phyloP scores from a whole-genome alignment of 2,797 vertebrate genomes.

The Melanogrammus aeglefinus region DNA sequence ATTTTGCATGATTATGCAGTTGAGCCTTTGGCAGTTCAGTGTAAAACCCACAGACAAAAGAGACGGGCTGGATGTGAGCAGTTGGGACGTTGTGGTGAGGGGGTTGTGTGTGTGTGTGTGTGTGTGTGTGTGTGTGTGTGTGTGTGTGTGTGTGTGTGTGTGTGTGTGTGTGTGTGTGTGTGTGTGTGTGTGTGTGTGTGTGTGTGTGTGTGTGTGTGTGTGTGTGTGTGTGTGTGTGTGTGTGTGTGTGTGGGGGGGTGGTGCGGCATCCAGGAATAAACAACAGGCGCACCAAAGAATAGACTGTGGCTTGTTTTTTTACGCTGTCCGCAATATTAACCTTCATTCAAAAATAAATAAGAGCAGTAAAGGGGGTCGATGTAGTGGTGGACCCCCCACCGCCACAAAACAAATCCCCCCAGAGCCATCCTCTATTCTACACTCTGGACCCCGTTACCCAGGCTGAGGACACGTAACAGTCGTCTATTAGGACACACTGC shows the following conservation, averaged over 20 bases:
- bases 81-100: no score
- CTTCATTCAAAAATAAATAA: slow-evolving; percentile 56
- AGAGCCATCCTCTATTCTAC: slow-evolving; percentile 24
- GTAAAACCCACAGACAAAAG: slow-evolving; percentile 53
- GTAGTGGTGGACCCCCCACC: slow-evolving; percentile 34
- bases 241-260: neutral
- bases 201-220: no score
- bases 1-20: slow-evolving; percentile 62
- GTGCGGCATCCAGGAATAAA: slow-evolving; percentile 32
- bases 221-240: no score
- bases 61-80: slow-evolving; percentile 32
- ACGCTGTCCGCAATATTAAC: slow-evolving; percentile 57
- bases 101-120: no score
- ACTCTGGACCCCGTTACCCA: neutral
- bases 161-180: no score
- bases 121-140: no score
- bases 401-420: slow-evolving; percentile 24
- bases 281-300: slow-evolving; percentile 53
- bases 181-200: no score
- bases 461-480: neutral
- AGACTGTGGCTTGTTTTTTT: slow-evolving; percentile 33
- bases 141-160: no score
- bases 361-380: slow-evolving; percentile 35
- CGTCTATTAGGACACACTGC: neutral
- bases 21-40: slow-evolving; percentile 48